These are phyloP conservation scores for Eupsittula cactorum DNA, from an alignment of 2,113 vertebrate species.

Conservation along the genomic window DNA sequence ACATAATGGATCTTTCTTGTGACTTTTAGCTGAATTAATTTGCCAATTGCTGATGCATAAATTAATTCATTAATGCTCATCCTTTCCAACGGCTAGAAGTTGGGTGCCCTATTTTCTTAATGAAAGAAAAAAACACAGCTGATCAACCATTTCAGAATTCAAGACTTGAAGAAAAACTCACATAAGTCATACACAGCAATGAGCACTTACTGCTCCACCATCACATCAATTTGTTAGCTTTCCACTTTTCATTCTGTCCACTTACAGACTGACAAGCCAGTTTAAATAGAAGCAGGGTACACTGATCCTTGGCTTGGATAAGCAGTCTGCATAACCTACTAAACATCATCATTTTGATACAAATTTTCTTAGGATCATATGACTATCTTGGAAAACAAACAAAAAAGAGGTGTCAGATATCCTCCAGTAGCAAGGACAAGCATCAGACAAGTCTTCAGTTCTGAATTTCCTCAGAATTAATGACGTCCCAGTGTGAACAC, in stretches of 20 bases:
- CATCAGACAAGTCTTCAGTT: neutral
- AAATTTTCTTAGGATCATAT: neutral
- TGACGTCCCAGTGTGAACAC: neutral
- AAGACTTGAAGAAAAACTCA: constrained; percentile 10
- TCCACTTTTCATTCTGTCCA: constrained; percentile 1
- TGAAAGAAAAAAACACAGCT: neutral
- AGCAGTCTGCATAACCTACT: constrained; percentile 10
- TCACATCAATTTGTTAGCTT: constrained; percentile 19
- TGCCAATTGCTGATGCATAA: constrained; percentile 4
- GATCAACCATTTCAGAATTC: constrained; percentile 48
- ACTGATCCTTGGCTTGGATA: constrained; percentile 33
- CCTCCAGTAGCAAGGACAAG: neutral
- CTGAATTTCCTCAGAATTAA: neutral
- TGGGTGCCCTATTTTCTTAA: neutral
- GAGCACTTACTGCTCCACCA: neutral
- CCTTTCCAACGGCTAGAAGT: constrained; percentile 2
- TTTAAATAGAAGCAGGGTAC: constrained; percentile 32
- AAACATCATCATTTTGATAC: neutral
- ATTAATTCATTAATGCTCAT: constrained; percentile 46
- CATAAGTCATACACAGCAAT: neutral
- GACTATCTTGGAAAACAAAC: neutral
- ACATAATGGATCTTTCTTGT: neutral
- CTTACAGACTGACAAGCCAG: constrained; percentile 37
- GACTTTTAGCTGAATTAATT: constrained; percentile 23
- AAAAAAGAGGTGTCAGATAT: neutral